Evolutionary conservation across 2,113 vertebrate genomes (phyloP).

Genomic region (Martes martes): DNA sequence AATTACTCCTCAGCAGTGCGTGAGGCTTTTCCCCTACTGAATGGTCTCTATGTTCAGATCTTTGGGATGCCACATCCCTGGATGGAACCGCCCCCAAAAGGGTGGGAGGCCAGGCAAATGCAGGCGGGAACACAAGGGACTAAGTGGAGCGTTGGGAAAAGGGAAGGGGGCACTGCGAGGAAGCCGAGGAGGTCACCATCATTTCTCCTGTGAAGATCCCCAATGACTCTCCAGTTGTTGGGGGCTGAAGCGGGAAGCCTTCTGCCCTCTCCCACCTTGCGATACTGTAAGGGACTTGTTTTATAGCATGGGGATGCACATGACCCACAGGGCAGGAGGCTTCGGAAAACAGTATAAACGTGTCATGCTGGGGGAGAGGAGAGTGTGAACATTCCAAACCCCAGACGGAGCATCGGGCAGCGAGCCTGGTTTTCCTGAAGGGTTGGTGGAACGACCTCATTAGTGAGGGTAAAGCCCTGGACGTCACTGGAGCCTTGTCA

Average conservation of each 20-base stretch:
- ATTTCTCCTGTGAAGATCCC: background rate
- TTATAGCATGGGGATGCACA: background rate
- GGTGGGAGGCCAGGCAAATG: background rate
- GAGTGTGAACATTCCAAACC: background rate
- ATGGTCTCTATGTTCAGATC: background rate
- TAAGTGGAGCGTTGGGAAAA: background rate
- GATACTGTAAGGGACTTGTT: background rate
- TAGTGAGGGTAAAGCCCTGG: conserved; percentile 4
- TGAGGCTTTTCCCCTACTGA: background rate
- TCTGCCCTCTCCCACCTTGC: background rate
- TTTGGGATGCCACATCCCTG: background rate
- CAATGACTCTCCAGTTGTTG: background rate
- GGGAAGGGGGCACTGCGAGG: background rate
- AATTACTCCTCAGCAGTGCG: background rate
- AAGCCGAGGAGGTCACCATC: background rate
- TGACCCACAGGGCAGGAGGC: background rate
- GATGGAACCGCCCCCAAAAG: background rate
- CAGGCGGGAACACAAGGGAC: background rate
- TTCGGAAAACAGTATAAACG: background rate
- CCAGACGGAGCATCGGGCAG: background rate
- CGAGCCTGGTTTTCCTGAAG: background rate
- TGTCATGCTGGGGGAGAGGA: background rate
- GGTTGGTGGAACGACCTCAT: background rate
- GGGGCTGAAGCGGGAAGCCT: background rate
- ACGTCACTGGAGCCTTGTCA: background rate